phyloP scores from a whole-genome alignment of 92 coral and sea anemone genomes.

The Siderastrea radians region DNA sequence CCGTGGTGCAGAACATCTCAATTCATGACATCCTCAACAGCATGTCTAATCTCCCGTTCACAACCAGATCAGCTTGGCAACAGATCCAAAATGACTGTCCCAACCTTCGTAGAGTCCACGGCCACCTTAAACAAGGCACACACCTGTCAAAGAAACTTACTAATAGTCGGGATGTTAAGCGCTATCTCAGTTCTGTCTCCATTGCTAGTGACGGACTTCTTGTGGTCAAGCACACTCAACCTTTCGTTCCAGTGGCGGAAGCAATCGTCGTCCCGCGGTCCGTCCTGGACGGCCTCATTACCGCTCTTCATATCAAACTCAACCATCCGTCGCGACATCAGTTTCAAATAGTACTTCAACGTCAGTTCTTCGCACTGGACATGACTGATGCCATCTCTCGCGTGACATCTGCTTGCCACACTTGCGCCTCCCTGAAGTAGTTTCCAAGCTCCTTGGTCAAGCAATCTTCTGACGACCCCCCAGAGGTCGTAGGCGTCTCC shows the following conservation, averaged over 20 bases:
- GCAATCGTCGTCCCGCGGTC: too few species aligned
- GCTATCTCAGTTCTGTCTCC: slow-evolving; percentile 34
- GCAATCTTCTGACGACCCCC: too few species aligned
- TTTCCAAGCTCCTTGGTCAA: too few species aligned
- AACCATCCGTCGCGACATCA: too few species aligned
- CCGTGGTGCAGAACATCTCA: slow-evolving; percentile 60
- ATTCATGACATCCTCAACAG: slow-evolving; percentile 52
- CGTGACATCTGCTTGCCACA: too few species aligned
- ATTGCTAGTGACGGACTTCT: slow-evolving; percentile 64
- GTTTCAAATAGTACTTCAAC: too few species aligned
- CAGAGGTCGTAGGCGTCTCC: slow-evolving; percentile 31
- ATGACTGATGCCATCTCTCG: too few species aligned
- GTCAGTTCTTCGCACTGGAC: too few species aligned
- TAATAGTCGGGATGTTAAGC: slow-evolving; percentile 47
- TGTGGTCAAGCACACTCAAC: slow-evolving; percentile 44
- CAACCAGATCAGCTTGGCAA: slow-evolving; percentile 57
- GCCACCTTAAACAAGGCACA: slow-evolving; percentile 60
- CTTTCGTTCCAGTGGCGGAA: slow-evolving; percentile 2
- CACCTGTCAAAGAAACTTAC: slow-evolving; percentile 52
- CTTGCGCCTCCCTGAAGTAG: too few species aligned
- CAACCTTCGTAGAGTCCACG: slow-evolving; percentile 57
- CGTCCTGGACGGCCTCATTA: too few species aligned
- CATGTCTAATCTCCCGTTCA: neutral
- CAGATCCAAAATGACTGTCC: slow-evolving; percentile 61
- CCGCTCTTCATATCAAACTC: too few species aligned